Conservation (phyloP, 1,140 invertebrate species). For the Apis florea region DNA sequence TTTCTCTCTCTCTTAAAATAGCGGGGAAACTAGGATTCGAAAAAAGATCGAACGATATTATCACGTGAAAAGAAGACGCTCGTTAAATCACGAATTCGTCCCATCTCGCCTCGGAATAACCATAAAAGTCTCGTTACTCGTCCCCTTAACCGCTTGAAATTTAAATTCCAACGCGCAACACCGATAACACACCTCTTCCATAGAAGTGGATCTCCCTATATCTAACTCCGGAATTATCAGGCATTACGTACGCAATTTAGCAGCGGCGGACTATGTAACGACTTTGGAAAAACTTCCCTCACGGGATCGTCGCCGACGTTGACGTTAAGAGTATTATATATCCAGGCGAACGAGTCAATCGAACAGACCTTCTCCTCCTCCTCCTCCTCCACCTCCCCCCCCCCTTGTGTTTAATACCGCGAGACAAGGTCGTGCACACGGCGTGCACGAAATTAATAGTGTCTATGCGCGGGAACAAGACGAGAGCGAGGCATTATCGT, state of each 20-base stretch:
- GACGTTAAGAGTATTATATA: conserved; percentile 11
- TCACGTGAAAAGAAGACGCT: not conserved
- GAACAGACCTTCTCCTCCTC: not conserved
- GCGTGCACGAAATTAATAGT: conserved; percentile 76
- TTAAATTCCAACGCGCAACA: conserved; percentile 1
- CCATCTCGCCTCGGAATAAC: not conserved
- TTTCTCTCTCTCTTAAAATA: too few relatives aligned
- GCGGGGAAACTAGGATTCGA: too few relatives aligned
- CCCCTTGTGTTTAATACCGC: conserved; percentile 38
- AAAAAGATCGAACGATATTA: too few relatives aligned
- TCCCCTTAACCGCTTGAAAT: not conserved
- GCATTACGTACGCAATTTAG: conserved; percentile 25
- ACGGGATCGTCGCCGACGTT: not conserved
- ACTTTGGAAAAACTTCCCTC: not conserved
- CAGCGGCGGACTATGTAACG: not conserved
- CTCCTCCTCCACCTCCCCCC: not conserved
- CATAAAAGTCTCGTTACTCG: not conserved
- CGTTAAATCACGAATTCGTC: not conserved
- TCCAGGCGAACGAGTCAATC: conserved; percentile 70
- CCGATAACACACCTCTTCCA: not conserved
- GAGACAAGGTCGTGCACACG: conserved; percentile 56
- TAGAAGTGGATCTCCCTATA: not conserved
- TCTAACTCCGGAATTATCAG: not conserved
- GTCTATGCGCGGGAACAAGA: conserved; percentile 72
- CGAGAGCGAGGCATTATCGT: conserved; percentile 72